These are phyloP conservation scores for Rhyacichthys aspro DNA, from an alignment of 2,797 vertebrate genomes.

Conservation along the genomic window DNA sequence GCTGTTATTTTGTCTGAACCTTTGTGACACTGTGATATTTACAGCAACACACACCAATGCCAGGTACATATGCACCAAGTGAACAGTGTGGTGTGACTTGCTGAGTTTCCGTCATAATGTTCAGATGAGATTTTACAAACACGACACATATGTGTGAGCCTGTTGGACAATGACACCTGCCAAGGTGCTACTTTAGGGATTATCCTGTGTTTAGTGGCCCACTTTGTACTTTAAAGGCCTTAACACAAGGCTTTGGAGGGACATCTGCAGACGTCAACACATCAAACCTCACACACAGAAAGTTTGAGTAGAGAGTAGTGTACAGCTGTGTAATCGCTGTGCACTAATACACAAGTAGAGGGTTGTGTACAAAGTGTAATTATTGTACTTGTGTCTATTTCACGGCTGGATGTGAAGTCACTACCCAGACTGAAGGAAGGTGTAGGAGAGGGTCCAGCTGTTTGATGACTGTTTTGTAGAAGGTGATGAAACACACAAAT, in stretches of 20 bases:
- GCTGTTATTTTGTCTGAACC: constrained; percentile 23
- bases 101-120: neutral
- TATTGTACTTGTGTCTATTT: constrained; percentile 26
- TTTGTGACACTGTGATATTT: no score
- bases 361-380: constrained; percentile 41
- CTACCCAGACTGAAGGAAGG: neutral
- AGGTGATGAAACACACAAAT: constrained; percentile 31
- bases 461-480: constrained; percentile 33
- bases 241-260: constrained; percentile 35
- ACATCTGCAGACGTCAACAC: constrained; percentile 49
- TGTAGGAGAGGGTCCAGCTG: constrained; percentile 25
- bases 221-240: constrained; percentile 60
- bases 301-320: constrained; percentile 41
- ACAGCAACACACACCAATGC: no score
- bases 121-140: neutral
- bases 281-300: constrained; percentile 57
- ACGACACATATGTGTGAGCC: constrained; percentile 32
- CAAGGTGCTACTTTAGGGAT: constrained; percentile 64
- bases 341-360: constrained; percentile 8
- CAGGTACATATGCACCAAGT: neutral
- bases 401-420: constrained; percentile 8
- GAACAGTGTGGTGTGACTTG: neutral
- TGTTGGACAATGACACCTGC: constrained; percentile 26
- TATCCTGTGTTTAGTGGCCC: constrained; percentile 51
- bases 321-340: constrained; percentile 55